Percentiles rank a stretch among this genome's conserved stretches.
Conservation (phyloP, 2,888 invertebrate species). For the Cephus rjabovi region DNA sequence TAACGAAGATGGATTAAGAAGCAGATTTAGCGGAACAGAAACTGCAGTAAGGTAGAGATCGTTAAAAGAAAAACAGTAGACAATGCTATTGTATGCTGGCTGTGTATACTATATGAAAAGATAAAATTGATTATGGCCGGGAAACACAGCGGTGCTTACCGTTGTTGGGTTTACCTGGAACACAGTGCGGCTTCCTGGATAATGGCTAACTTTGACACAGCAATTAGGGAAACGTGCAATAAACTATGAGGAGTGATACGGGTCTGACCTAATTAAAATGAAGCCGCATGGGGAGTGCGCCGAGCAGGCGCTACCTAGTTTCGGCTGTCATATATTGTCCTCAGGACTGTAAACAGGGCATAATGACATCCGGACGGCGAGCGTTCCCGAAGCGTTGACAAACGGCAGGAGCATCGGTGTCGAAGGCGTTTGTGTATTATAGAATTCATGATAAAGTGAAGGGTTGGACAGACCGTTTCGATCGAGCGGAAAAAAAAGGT, state of each 20-base stretch:
- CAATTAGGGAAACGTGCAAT: constrained; percentile 35
- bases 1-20: neutral
- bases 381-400: neutral
- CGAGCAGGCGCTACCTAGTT: constrained; percentile 26
- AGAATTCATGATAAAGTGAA: neutral
- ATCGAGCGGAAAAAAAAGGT: neutral
- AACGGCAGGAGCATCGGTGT: neutral
- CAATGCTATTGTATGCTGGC: neutral
- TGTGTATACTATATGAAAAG: neutral
- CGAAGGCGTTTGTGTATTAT: neutral
- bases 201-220: constrained; percentile 30
- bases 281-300: constrained; percentile 19
- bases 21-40: neutral
- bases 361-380: constrained; percentile 30
- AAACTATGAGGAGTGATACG: constrained; percentile 33
- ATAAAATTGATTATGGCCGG: neutral
- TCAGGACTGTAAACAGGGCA: constrained; percentile 30
- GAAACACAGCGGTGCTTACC: constrained; percentile 15
- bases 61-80: neutral
- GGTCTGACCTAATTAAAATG: constrained; percentile 42
- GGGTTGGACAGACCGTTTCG: neutral
- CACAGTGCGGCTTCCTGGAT: constrained; percentile 20
- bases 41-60: neutral
- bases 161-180: constrained; percentile 6
- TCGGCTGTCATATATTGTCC: constrained; percentile 28